Conservation (phyloP, 2,888 invertebrate species). For the Colostygia pectinataria region DNA sequence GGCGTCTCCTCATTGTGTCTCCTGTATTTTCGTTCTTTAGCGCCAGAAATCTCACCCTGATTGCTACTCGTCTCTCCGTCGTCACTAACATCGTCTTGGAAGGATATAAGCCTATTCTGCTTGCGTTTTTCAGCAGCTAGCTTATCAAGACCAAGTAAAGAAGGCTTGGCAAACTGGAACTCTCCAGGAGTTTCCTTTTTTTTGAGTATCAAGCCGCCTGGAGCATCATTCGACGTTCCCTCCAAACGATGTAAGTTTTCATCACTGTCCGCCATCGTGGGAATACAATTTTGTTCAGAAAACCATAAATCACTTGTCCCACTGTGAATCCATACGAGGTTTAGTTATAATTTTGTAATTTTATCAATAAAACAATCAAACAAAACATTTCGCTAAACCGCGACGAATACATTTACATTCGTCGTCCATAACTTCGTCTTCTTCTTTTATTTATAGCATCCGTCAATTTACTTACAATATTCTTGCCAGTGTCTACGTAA, state of each 20-base stretch:
- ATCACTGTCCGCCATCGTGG: conserved; percentile 70
- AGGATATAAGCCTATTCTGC: conserved; percentile 86
- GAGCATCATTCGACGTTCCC: conserved; percentile 84
- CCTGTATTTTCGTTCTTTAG: conserved; percentile 87
- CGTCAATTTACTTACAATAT: no score
- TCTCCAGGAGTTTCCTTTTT: conserved; percentile 82
- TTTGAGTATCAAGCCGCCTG: conserved; percentile 89
- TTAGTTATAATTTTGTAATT: conserved; percentile 15
- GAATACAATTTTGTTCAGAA: conserved; percentile 1
- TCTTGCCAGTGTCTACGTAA: no score
- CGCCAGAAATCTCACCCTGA: conserved; percentile 43
- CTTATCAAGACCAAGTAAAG: conserved; percentile 92
- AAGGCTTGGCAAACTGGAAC: conserved; percentile 90
- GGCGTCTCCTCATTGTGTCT: conserved; percentile 94
- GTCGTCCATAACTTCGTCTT: no score
- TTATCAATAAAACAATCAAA: conserved; percentile 8
- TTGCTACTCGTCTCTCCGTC: conserved; percentile 47
- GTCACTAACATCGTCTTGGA: conserved; percentile 74
- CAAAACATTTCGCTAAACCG: background rate
- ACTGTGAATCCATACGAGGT: conserved; percentile 6
- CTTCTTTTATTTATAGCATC: no score
- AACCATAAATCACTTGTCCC: conserved; percentile 7
- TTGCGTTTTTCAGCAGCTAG: conserved; percentile 90
- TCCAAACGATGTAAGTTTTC: conserved; percentile 88
- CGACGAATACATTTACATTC: no score